Percentiles rank a stretch among this genome's conserved stretches.
Conservation (phyloP, 2,113 vertebrate species). For the Puma concolor region DNA sequence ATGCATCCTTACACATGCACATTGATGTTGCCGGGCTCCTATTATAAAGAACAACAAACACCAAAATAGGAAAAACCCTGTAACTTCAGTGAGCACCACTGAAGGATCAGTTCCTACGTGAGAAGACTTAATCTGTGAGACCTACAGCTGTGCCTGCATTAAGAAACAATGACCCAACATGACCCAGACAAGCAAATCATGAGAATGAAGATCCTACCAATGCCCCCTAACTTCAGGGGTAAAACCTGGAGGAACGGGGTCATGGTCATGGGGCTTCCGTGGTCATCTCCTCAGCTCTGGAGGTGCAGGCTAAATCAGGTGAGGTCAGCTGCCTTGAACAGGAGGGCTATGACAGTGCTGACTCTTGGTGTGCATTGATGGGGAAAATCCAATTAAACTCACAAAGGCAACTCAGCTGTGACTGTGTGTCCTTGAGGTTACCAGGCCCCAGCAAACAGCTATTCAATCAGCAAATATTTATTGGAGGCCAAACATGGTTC, state of each 20-base stretch:
- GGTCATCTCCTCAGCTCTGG: neutral
- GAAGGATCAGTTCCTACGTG: neutral
- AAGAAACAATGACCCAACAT: neutral
- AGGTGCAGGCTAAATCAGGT: neutral
- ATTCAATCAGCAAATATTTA: neutral
- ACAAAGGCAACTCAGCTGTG: neutral
- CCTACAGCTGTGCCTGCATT: neutral
- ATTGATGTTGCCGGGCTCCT: neutral
- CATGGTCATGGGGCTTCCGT: accelerated
- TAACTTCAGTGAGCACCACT: accelerated
- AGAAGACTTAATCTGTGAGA: neutral
- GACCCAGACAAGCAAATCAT: neutral
- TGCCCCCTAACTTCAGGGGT: neutral
- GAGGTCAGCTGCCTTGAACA: neutral
- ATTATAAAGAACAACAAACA: neutral
- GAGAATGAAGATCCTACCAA: neutral
- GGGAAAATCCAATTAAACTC: neutral
- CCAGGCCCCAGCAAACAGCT: neutral
- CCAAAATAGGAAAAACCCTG: neutral
- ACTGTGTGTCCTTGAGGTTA: neutral
- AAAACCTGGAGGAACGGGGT: neutral
- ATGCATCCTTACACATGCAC: accelerated
- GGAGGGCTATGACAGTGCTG: neutral
- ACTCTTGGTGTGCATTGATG: neutral
- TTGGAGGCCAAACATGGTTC: neutral